Evolutionary conservation across 2,797 vertebrate species (phyloP).

Genomic region (Cyprinodon diabolis): DNA sequence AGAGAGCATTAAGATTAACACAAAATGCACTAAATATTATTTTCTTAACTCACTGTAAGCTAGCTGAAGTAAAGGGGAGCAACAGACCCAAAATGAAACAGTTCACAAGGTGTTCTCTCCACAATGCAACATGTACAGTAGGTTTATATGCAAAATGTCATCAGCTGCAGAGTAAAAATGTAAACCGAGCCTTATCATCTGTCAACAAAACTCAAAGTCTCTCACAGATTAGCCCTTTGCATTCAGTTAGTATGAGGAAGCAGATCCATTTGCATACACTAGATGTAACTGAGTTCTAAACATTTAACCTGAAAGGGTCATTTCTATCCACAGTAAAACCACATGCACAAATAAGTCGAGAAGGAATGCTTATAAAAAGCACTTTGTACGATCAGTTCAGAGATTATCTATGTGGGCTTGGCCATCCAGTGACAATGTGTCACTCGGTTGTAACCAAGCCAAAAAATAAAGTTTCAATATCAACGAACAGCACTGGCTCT

Average conservation of each 20-base stretch:
- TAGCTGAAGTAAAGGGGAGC: not conserved
- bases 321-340: constrained; percentile 19
- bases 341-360: constrained; percentile 38
- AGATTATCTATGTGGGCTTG: constrained; percentile 18
- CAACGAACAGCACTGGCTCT: not conserved
- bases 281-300: constrained; percentile 15
- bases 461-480: not conserved
- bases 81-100: not conserved
- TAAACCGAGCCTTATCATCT: not conserved
- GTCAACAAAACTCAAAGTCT: not conserved
- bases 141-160: not conserved
- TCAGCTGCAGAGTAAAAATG: too few relatives aligned
- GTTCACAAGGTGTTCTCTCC: not conserved
- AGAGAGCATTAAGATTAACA: constrained; percentile 21
- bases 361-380: constrained; percentile 8
- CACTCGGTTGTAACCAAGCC: not conserved
- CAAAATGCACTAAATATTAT: not conserved
- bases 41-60: not conserved
- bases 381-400: constrained; percentile 9
- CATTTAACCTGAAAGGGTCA: constrained; percentile 13
- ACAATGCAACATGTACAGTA: not conserved
- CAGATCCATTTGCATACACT: constrained; percentile 12
- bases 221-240: constrained; percentile 22
- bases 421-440: not conserved
- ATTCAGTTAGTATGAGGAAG: constrained; percentile 15